Evolutionary conservation across 2,113 vertebrate genomes (phyloP), one percentile per base, ranked within the genome.

Genomic region (Porphyrio hochstetteri): DNA sequence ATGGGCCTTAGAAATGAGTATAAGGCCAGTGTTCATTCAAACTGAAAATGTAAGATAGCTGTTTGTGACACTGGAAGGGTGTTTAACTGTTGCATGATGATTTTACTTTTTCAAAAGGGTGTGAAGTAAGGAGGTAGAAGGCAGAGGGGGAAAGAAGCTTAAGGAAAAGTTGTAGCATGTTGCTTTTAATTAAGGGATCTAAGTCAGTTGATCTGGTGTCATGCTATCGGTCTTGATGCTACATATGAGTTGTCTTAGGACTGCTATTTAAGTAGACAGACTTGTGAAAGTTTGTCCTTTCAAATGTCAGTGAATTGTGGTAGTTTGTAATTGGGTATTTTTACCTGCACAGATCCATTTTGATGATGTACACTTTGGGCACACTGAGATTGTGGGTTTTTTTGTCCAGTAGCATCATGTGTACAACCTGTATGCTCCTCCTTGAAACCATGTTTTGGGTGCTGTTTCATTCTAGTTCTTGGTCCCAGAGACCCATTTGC

Each of bases 121-220:
- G 17, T 33, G 20, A 76, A 25, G 20, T 50, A 44, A 69, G 25
- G 44, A 64, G 2, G 7, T 21, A 33, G 42, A 53, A 57, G 24
- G 7, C 0, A 0, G 1, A 28, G 3, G 6, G 3, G 18, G 9
- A 7, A 10, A 9, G 16, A 44, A 16, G 44, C 13, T 27, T 40
- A 44, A 64, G 13, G 27, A 70, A 44, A 86, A 25, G 23, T 61
- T 61, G 24, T 77, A n/a, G 15, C 46, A 4, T 77, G 60, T 86
- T n/a, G 55, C 6, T 16, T 90, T 82, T 48, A 74, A 42, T 38
- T 42, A 88, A 79, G 27, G 20, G 11, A 80, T 68, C n/a, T 50
- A 69, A 89, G 69, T 25, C 78, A 82, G 35, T 3, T 92, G 36
- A 65, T 86, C 29, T 36, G n/a, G 67, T 81, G 63, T 50, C 28